Base-by-base conservation (phyloP, 2,888 invertebrate genomes). In the Drymonia ruficornis region DNA sequence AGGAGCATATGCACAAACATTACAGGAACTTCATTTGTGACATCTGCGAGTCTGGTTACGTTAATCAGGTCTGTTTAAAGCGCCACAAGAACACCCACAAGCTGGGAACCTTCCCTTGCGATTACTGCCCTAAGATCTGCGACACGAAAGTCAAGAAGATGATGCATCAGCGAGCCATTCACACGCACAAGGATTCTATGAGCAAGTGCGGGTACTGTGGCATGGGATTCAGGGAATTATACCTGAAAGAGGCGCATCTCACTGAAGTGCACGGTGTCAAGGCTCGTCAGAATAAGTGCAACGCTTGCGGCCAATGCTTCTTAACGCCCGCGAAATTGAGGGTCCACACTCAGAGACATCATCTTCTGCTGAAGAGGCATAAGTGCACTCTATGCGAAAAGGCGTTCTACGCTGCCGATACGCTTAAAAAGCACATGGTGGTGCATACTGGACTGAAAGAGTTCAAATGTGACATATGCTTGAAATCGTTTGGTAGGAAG, bases 341-440 rank as follows among this genome's bases (percentile, higher is more conserved):
- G 0, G 59, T 60, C 0, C 94, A 94, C 49, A 86, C 85, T 16
- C 82, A 90, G 52, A 74, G 72, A 1, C 80, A 78, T 15, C 87
- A 88, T 61, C 49, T 76, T 12, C 57, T 74, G 67, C 58, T 74
- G 28, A 62, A 65, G 49, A 58, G 54, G 0, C 62, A 70, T 5
- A 56, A 59, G 16, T 78, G 78, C 28, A 8, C 47, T 9, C 38
- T 60, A 7, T 68, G 70, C 15, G 49, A 64, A 7, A 68, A 45
- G 53, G 42, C 16, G 11, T 68, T 68, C 38, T 69, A 49, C 19
- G 23, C 23, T 23, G 4, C 23, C 23, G 23, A 23, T 23, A 23
- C 23, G 3, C 23, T 23, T 23, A 45, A 54, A 2, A 75, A 78
- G 47, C 91, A 91, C 56, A 81, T 85, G 78, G 76, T 82, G 11